These are phyloP conservation scores for Aleiodes alternator DNA, from an alignment of 2,888 invertebrate genomes.

Conservation along the genomic window DNA sequence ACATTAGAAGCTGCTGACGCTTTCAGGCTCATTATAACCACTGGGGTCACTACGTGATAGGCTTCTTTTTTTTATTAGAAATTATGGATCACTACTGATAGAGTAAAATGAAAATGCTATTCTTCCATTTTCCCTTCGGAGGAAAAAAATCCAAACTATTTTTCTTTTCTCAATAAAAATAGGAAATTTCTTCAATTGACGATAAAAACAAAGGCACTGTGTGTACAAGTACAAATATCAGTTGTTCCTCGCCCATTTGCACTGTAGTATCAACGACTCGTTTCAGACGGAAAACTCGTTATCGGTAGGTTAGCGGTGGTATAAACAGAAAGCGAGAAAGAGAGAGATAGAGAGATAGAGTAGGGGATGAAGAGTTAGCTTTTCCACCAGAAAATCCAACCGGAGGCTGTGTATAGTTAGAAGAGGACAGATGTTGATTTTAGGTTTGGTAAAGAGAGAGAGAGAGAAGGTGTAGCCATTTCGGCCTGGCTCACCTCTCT, in stretches of 20 bases:
- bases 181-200: conserved; percentile 19
- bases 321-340: neutral
- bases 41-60: conserved; percentile 67
- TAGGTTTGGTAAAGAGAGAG: conserved; percentile 56
- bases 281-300: conserved; percentile 56
- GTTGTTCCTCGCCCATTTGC: conserved; percentile 30
- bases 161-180: neutral
- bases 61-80: conserved; percentile 58
- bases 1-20: conserved; percentile 75
- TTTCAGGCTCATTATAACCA: conserved; percentile 72
- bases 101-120: conserved; percentile 12
- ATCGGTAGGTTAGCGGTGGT: conserved; percentile 54
- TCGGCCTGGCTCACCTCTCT: conserved; percentile 61
- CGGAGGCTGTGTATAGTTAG: conserved; percentile 2
- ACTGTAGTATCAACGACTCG: conserved; percentile 33
- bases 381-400: conserved; percentile 11
- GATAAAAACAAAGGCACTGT: conserved; percentile 15
- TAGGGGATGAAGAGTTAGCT: conserved; percentile 1
- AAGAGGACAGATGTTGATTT: conserved; percentile 52
- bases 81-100: conserved; percentile 50
- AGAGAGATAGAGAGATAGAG: neutral
- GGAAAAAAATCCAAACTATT: neutral
- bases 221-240: conserved; percentile 16
- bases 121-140: neutral
- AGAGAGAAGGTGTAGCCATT: conserved; percentile 54